Evolutionary conservation across 2,797 vertebrate genomes (phyloP), one percentile per base, ranked within the genome.

Genomic region (Discoglossus pictus): DNA sequence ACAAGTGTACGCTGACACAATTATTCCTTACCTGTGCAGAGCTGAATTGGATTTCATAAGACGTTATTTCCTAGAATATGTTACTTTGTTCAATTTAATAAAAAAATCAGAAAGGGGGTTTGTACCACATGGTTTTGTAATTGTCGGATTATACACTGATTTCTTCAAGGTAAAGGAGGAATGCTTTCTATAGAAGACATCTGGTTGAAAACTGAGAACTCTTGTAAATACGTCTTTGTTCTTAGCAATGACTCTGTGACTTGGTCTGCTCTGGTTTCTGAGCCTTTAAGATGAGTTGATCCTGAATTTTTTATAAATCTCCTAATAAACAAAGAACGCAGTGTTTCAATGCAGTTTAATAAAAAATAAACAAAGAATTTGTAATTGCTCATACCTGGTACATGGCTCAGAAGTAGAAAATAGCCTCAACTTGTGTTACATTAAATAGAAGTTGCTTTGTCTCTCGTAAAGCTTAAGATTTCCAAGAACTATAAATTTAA

Each of bases 131-230:
- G 46, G 46, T 21, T 48, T 25, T 4, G 46, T 13, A 25, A 48
- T 7, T 24, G 21, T 1, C 25, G 25, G 25, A 25, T 24, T 48
- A 48, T 20, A 48, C 46, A 24, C 11, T 15, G 13, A 15, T 12
- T n/a, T 25, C 20, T 21, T 48, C 12, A 48, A 48, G 46, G 46
- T 48, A 24, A 24, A 48, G 10, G 23, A 48, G 23, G 46, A 48
- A 24, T 27, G 46, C 7, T 3, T 6, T 48, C 21, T 48, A 48
- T 48, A 48, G 21, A 24, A 48, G n/a, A 27, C 46, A 15, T 48
- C 46, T 48, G 46, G 46, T 8, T 48, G 46, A 2, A 25, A 48
- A 13, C 13, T n/a, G 46, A 48, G 21, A 48, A 8, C 2, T 2
- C 23, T 12, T 8, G 21, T 24, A 48, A 48, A 48, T 48, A 25